Evolutionary conservation across 2,113 vertebrate species (phyloP), one percentile per base, ranked within the genome.

Genomic region (Anguilla rostrata): DNA sequence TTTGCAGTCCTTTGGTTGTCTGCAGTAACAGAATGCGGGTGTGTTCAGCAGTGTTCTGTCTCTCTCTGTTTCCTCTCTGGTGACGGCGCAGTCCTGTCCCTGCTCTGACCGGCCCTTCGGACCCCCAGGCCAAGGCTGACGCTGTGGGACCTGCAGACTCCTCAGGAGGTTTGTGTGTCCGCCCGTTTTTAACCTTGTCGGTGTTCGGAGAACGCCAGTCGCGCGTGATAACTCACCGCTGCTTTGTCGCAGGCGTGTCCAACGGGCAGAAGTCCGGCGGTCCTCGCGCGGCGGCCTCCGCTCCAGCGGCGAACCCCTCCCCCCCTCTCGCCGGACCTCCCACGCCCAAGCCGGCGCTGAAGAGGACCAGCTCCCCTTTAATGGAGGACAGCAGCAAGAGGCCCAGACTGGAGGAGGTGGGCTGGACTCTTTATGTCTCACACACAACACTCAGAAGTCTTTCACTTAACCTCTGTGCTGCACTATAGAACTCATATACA

Each of bases 71-170:
- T 39, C 22, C 1, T 43, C 22, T 39, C 18, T 43, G 49, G 1
- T 94, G 93, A 93, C 96, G 95, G 94, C 95, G 91, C 92, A 97
- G 96, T 93, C 96, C 96, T 94, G 94, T 95, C 94, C 92, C 94
- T 92, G 95, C 95, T 91, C 92, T 95, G 94, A 96, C 94, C 94
- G 96, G 92, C 94, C 91, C 90, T 89, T 92, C 93, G 93, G 96
- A 96, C 88, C 92, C 92, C 93, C 95, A 93, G 92, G 94, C 94
- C 92, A 95, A 95, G 94, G 92, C 88, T 2, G 87, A 88, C 11
- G 29, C 41, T 15, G 84, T 34, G 56, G 82, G 90, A 95, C 95
- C 95, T 94, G 94, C 94, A 93, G 92, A 94, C 94, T 96, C 92
- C 94, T 94, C 95, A 93, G 95, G 95, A 95, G 96, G 96, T 96